Conservation (phyloP, 2,888 invertebrate species). For the Conops quadrifasciatus region DNA sequence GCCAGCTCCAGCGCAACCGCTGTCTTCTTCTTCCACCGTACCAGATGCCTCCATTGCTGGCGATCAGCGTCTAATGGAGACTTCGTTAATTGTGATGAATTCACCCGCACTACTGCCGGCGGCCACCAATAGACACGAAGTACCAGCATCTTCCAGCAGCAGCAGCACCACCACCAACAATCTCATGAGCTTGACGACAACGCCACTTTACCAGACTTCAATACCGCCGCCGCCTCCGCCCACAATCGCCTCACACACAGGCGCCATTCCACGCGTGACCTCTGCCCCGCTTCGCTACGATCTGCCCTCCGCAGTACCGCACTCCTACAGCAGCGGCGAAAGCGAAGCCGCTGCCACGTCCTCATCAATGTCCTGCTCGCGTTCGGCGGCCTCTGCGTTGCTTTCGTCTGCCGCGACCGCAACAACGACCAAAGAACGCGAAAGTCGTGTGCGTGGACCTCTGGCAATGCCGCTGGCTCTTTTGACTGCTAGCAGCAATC, state of each 20-base stretch:
- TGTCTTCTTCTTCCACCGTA: constrained; percentile 53
- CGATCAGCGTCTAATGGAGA: constrained; percentile 58
- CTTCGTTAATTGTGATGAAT: constrained; percentile 59
- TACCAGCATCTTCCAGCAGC: constrained; percentile 34
- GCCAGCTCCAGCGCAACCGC: constrained; percentile 49
- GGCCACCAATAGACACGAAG: constrained; percentile 40
- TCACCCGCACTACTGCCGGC: constrained; percentile 39
- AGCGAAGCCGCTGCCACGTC: constrained; percentile 42
- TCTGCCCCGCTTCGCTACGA: constrained; percentile 53
- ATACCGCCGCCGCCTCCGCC: constrained; percentile 39
- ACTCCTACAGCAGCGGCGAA: constrained; percentile 49
- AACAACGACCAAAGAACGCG: constrained; percentile 32
- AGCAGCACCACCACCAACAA: constrained; percentile 37
- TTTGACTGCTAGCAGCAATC: constrained; percentile 51
- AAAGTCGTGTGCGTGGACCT: constrained; percentile 52
- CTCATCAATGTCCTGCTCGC: constrained; percentile 35
- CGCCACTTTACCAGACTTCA: constrained; percentile 34
- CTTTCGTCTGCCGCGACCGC: constrained; percentile 39
- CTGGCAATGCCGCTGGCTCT: constrained; percentile 53
- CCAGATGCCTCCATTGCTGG: constrained; percentile 50
- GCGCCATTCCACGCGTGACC: constrained; percentile 46
- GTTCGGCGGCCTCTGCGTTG: constrained; percentile 38
- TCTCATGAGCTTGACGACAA: constrained; percentile 40
- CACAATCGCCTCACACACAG: constrained; percentile 41
- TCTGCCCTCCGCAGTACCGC: constrained; percentile 58